Percentiles rank a stretch among this genome's conserved stretches.
phyloP scores from a whole-genome alignment of 2,113 vertebrate species.

The Oxyruncus cristatus region DNA sequence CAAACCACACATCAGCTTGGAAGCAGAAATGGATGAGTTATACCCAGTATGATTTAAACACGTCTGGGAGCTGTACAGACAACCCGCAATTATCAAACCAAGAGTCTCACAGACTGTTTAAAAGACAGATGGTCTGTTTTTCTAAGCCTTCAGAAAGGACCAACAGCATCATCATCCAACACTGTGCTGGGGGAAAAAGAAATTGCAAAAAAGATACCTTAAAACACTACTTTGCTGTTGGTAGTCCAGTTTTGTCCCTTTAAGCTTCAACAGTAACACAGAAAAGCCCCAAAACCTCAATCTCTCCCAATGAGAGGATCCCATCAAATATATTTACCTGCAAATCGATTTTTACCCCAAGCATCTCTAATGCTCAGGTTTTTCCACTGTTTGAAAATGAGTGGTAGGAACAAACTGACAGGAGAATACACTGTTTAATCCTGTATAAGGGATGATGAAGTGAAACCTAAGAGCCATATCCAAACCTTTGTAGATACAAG shows the following conservation, averaged over 20 bases:
- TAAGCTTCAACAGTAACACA: background rate
- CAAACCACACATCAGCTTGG: background rate
- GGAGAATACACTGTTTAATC: background rate
- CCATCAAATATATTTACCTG: background rate
- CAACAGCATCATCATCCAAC: background rate
- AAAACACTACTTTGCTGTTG: background rate
- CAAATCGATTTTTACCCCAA: background rate
- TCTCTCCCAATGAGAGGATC: background rate
- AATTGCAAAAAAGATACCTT: background rate
- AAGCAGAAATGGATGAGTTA: background rate
- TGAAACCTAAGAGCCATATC: background rate
- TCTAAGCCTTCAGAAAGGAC: background rate
- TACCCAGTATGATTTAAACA: background rate
- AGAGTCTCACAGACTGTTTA: background rate
- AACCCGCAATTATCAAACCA: background rate
- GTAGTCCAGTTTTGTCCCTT: background rate
- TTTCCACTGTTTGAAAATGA: background rate
- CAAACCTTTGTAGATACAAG: slow-evolving; percentile 8
- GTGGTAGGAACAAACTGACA: background rate
- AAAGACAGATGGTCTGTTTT: background rate
- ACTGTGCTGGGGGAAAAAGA: background rate
- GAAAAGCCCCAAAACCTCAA: background rate
- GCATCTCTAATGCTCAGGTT: background rate
- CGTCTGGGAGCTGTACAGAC: background rate
- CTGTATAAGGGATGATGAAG: background rate